These are phyloP conservation scores for Trachelus tabidus DNA, from an alignment of 2,888 invertebrate genomes.

Conservation along the genomic window DNA sequence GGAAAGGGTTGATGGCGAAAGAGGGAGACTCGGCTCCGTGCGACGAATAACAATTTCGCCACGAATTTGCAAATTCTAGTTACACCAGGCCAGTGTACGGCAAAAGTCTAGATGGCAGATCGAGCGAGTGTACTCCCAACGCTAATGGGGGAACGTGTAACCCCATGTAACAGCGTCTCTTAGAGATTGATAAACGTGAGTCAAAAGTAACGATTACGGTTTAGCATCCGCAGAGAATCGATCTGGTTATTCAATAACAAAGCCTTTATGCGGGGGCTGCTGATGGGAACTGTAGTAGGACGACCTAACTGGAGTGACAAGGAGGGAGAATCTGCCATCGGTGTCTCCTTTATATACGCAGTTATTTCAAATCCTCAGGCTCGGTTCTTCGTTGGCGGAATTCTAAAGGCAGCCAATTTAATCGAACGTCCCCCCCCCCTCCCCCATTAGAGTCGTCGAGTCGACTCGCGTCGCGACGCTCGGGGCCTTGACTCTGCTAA, in stretches of 20 bases:
- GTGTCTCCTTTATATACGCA: slow-evolving; percentile 13
- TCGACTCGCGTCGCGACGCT: background rate
- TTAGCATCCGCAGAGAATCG: slow-evolving; percentile 3
- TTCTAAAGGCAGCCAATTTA: slow-evolving; percentile 3
- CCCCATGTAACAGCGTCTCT: slow-evolving; percentile 7
- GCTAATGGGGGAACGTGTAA: slow-evolving; percentile 9
- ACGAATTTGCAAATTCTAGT: background rate
- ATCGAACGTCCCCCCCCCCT: background rate
- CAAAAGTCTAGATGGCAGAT: background rate
- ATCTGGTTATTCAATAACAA: slow-evolving; percentile 20
- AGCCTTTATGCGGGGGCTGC: slow-evolving; percentile 13
- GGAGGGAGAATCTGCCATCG: slow-evolving; percentile 11
- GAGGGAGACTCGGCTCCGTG: background rate
- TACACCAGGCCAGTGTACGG: background rate
- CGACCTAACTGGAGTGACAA: background rate
- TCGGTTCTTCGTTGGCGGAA: background rate
- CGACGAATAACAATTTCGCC: background rate
- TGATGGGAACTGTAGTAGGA: slow-evolving; percentile 1
- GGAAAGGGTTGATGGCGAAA: slow-evolving; percentile 28
- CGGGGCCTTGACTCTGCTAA: background rate
- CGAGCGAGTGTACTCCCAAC: background rate
- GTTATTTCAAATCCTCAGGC: slow-evolving; percentile 7
- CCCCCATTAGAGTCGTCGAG: slow-evolving; percentile 5
- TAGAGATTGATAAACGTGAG: slow-evolving; percentile 12
- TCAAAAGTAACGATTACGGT: slow-evolving; percentile 8